Evolutionary conservation across 2,888 invertebrate species (phyloP), one percentile per base, ranked within the genome.

Genomic region (Andrena minutula): DNA sequence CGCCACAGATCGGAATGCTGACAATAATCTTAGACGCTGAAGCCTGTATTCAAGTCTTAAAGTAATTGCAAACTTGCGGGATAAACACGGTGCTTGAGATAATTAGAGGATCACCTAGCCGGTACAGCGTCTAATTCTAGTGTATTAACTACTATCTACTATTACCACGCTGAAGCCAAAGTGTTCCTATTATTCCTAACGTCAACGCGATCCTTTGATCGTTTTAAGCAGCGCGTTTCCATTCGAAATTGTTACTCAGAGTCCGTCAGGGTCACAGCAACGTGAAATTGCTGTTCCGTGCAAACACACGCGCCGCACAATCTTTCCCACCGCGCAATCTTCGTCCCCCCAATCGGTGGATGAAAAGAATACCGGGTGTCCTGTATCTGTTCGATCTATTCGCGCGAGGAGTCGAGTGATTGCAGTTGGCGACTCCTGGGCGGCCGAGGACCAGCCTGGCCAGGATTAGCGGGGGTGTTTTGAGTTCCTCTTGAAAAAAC

Each of bases 371-470:
- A 32, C 56, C 16, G 41, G 16, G 5, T 41, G 12, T 16, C 35
- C n/a, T 12, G 41, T 77, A 32, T 35, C 58, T 16, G 76, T 32
- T 58, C 58, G 56, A 72, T 70, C 32, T 2, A 30, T 16, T 73
- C 64, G 16, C 65, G 58, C 20, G 64, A 23, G 49, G 58, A 77
- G 49, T 35, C 32, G n/a, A 35, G 64, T 49, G 47, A 76, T 74
- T 73, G 23, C 28, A 10, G 51, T 10, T 47, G 41, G 41, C 41
- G 41, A 41, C 12, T 41, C 41, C 12, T 41, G 41, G 30, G 35
- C 69, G 61, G n/a, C 32, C 23, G 32, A 35, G 63, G 56, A 30
- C 20, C 49, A 10, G 30, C 77, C 63, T 16, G 63, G 10, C 28
- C 23, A 51, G 30, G 47, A 28, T 20, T n/a, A 35, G 30, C 32